Percentiles rank a stretch among this genome's conserved stretches.
phyloP scores from a whole-genome alignment of 2,113 vertebrate genomes.

The Pachyramphus minor region DNA sequence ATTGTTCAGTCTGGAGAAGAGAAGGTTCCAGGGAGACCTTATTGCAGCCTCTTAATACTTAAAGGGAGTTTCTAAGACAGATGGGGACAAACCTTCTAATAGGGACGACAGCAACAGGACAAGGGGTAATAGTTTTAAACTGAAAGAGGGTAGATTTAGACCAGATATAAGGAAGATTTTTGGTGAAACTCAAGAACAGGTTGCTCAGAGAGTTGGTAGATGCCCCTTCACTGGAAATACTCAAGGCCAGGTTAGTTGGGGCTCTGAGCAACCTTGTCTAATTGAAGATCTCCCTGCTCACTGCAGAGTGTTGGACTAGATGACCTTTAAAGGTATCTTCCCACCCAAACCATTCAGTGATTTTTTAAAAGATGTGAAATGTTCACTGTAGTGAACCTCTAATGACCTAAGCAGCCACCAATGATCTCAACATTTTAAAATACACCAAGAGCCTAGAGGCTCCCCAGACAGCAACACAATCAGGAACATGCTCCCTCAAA shows the following conservation, averaged over 20 bases:
- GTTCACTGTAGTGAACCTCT: background rate
- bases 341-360: background rate
- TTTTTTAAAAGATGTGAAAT: background rate
- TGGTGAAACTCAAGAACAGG: background rate
- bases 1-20: background rate
- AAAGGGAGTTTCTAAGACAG: background rate
- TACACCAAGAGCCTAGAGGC: background rate
- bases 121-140: background rate
- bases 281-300: background rate
- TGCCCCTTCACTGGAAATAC: background rate
- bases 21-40: background rate
- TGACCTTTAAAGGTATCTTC: background rate
- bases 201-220: background rate
- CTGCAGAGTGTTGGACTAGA: background rate
- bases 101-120: background rate
- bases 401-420: background rate
- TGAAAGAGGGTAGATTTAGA: background rate
- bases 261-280: background rate
- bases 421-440: background rate
- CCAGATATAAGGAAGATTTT: background rate
- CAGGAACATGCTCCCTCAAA: background rate
- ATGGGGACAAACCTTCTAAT: background rate
- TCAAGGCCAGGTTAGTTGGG: accelerated
- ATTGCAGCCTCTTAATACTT: background rate
- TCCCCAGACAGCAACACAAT: background rate